Evolutionary conservation across 2,113 vertebrate species (phyloP).

Genomic region (Odontophorus gujanensis): DNA sequence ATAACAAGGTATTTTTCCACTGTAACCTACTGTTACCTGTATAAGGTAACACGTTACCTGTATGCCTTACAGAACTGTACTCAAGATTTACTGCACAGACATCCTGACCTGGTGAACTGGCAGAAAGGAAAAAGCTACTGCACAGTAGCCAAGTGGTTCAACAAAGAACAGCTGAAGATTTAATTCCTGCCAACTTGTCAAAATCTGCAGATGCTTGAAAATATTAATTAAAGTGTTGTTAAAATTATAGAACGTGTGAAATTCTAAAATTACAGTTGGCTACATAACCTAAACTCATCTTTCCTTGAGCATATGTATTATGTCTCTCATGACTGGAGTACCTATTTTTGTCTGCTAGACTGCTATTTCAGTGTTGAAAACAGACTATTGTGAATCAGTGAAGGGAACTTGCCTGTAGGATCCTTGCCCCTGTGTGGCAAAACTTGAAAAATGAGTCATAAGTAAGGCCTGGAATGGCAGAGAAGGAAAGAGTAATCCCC

Average conservation of each 20-base stretch:
- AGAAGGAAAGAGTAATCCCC: neutral
- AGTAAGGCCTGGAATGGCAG: neutral
- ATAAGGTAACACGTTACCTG: neutral
- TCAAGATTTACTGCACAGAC: neutral
- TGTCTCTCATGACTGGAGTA: neutral
- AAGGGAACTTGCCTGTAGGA: neutral
- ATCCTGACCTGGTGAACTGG: neutral
- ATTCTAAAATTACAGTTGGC: slow-evolving; percentile 17
- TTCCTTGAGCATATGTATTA: neutral
- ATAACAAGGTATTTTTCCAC: neutral
- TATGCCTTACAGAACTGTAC: neutral
- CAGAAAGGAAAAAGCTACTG: slow-evolving; percentile 10
- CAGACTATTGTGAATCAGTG: neutral
- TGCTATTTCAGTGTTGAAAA: neutral
- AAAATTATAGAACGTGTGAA: slow-evolving; percentile 21
- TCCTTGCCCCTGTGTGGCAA: neutral
- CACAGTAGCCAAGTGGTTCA: slow-evolving; percentile 38
- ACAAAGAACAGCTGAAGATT: slow-evolving; percentile 3
- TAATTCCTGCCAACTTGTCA: slow-evolving; percentile 17
- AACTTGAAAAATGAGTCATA: neutral
- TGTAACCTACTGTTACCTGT: neutral
- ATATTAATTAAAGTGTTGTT: neutral
- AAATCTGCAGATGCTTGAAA: neutral
- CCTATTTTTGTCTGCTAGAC: neutral
- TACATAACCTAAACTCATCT: neutral